A percentile compares a stretch with the other conserved stretches of the same genome.
Evolutionary conservation across 2,113 vertebrate genomes (phyloP).

Genomic region (Capreolus pygargus): DNA sequence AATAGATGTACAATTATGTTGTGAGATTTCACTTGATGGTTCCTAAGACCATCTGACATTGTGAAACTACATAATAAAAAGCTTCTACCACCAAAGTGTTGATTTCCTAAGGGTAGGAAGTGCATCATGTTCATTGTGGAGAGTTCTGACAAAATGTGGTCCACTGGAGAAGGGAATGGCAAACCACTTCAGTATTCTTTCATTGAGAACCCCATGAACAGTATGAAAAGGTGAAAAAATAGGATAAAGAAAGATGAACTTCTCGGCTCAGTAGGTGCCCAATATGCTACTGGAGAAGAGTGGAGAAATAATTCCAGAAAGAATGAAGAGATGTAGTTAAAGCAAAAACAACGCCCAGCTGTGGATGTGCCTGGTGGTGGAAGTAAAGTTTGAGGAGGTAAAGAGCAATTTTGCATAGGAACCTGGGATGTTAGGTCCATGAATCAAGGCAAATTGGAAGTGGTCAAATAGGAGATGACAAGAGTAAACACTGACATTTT

Average conservation of each 20-base stretch:
- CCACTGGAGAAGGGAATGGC: background rate
- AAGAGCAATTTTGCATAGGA: background rate
- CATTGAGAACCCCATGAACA: background rate
- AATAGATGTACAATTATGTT: background rate
- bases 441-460: background rate
- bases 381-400: background rate
- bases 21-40: background rate
- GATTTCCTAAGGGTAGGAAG: background rate
- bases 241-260: background rate
- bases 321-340: background rate
- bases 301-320: background rate
- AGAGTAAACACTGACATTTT: background rate
- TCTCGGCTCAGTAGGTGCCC: background rate
- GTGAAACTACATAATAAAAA: background rate
- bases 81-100: background rate
- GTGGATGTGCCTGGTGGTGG: background rate
- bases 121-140: background rate
- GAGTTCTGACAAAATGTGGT: background rate
- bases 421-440: background rate
- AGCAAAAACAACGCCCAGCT: background rate
- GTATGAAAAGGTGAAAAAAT: fast-evolving
- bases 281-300: background rate
- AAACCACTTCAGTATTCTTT: background rate
- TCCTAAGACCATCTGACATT: background rate
- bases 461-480: background rate